Percentiles rank a stretch among this genome's conserved stretches.
phyloP scores from a whole-genome alignment of 1,140 invertebrate species.

The Calephelis nemesis region DNA sequence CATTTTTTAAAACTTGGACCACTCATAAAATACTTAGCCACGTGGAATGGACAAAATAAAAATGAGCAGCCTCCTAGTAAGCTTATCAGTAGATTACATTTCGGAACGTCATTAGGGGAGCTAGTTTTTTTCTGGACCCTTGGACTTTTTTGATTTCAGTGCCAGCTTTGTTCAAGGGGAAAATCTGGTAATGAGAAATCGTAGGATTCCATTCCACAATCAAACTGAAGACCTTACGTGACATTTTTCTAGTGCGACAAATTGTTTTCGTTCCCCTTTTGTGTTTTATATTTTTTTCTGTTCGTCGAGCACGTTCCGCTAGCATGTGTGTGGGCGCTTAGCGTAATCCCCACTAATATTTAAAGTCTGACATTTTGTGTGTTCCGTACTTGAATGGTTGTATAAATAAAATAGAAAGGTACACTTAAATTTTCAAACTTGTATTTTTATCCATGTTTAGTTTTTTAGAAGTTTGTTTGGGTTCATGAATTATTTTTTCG shows the following conservation, averaged over 20 bases:
- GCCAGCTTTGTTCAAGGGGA: slow-evolving; percentile 31
- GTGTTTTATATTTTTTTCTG: slow-evolving; percentile 39
- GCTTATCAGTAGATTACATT: slow-evolving; percentile 76
- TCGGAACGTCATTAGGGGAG: slow-evolving; percentile 66
- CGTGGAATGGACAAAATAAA: slow-evolving; percentile 75
- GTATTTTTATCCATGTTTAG: not conserved
- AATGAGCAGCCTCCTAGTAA: slow-evolving; percentile 73
- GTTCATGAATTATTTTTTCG: no score
- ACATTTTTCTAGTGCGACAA: slow-evolving; percentile 51
- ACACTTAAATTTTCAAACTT: slow-evolving; percentile 15
- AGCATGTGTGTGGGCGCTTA: slow-evolving; percentile 58
- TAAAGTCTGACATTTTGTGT: slow-evolving; percentile 31
- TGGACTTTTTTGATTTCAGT: slow-evolving; percentile 43
- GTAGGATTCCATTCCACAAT: slow-evolving; percentile 40
- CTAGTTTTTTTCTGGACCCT: slow-evolving; percentile 51
- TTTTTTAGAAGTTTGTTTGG: not conserved
- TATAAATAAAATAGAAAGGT: slow-evolving; percentile 23
- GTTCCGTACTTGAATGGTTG: slow-evolving; percentile 25
- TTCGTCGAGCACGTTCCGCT: slow-evolving; percentile 49
- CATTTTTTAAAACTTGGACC: slow-evolving; percentile 37
- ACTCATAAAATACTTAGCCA: slow-evolving; percentile 56
- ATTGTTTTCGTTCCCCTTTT: slow-evolving; percentile 44
- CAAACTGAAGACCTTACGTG: slow-evolving; percentile 43
- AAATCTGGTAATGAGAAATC: slow-evolving; percentile 31
- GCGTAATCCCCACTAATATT: slow-evolving; percentile 39